phyloP scores from a whole-genome alignment of 2,888 invertebrate species.

The Leptopilina syphax region DNA sequence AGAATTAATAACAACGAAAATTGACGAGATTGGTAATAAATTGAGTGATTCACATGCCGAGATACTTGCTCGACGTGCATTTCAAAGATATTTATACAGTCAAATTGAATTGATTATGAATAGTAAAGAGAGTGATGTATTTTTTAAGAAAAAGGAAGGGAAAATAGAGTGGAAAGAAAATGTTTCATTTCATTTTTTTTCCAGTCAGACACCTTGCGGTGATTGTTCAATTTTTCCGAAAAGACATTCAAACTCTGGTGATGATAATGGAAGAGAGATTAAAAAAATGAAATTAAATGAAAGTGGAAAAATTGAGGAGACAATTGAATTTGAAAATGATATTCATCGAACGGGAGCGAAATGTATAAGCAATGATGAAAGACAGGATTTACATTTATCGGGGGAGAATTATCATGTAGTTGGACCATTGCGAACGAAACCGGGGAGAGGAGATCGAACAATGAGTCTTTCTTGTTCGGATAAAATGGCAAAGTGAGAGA shows the following conservation, averaged over 20 bases:
- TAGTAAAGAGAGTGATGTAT: constrained; percentile 69
- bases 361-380: constrained; percentile 80
- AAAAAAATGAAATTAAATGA: constrained; percentile 64
- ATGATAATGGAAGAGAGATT: constrained; percentile 35
- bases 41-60: constrained; percentile 96
- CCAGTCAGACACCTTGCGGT: constrained; percentile 94
- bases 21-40: constrained; percentile 83
- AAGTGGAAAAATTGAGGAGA: constrained; percentile 61
- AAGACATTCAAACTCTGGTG: constrained; percentile 47
- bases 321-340: constrained; percentile 48
- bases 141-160: constrained; percentile 67
- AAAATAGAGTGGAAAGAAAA: constrained; percentile 79
- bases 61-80: constrained; percentile 89
- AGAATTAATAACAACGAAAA: constrained; percentile 74
- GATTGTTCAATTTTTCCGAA: constrained; percentile 92
- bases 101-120: constrained; percentile 78
- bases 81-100: constrained; percentile 86
- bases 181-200: constrained; percentile 88
- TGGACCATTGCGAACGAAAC: constrained; percentile 90
- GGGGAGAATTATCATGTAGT: constrained; percentile 83
- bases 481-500: constrained; percentile 83
- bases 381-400: constrained; percentile 80
- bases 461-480: constrained; percentile 96
- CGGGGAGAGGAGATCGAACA: constrained; percentile 93
- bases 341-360: constrained; percentile 94